Percentiles rank a stretch among this genome's conserved stretches.
Evolutionary conservation across 2,797 vertebrate genomes (phyloP).

Genomic region (Onychomys arenicola): DNA sequence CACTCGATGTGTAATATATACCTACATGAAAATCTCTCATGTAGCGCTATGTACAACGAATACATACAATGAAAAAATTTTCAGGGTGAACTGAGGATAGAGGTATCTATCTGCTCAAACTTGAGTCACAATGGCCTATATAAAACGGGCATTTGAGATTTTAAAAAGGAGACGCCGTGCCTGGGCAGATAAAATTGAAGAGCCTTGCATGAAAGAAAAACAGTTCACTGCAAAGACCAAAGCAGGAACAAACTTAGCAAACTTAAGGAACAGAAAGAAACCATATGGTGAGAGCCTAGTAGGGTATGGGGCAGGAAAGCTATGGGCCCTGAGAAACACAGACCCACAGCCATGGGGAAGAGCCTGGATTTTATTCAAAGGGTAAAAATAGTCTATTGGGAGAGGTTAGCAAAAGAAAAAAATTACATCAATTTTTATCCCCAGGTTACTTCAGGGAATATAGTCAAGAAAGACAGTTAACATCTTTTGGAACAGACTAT

Average conservation of each 20-base stretch:
- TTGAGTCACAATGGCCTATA: not conserved
- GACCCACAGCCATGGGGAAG: not conserved
- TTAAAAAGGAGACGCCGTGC: not conserved
- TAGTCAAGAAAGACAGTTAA: not conserved
- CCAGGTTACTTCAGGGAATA: not conserved
- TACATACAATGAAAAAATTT: not conserved
- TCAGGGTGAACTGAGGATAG: not conserved
- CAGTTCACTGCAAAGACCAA: not conserved
- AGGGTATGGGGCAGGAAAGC: not conserved
- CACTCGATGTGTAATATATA: not conserved
- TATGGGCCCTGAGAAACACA: not conserved
- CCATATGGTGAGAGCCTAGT: not conserved
- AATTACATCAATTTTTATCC: not conserved
- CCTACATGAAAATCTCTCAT: not conserved
- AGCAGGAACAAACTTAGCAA: not conserved
- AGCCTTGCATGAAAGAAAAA: not conserved
- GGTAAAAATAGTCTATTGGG: not conserved
- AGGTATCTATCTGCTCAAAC: not conserved
- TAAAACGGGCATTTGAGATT: not conserved
- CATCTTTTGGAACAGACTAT: constrained; percentile 5
- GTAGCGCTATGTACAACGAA: not conserved
- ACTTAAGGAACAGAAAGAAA: constrained; percentile 29
- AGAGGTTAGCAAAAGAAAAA: not conserved
- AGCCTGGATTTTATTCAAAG: not conserved
- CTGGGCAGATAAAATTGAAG: not conserved